Evolutionary conservation across 1,140 invertebrate species (phyloP), one percentile per base, ranked within the genome.

Genomic region (Hypothenemus hampei): DNA sequence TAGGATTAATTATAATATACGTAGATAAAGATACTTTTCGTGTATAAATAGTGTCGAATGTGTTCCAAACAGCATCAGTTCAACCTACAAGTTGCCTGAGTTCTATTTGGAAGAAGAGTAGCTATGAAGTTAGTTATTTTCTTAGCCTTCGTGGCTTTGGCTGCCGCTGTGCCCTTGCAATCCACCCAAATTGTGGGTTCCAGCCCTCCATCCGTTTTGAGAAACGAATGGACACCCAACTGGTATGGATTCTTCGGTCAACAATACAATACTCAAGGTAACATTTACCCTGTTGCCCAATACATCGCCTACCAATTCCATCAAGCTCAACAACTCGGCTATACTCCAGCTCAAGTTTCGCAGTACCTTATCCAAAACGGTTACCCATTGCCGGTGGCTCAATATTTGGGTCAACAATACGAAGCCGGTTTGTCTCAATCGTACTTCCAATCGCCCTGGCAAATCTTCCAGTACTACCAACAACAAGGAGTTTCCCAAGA

Each of bases 121-220:
- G 47, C 47, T 18, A 56, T 56, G 53, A 56, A 56, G 37, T 48
- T 24, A n/a, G 26, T 56, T 16, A 16, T 46, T 13, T 24, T 56
- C 16, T 35, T 56, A 6, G 45, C 53, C 36, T 19, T 56, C 10
- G 45, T 48, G 53, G 53, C 44, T 8, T 40, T 41, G 20, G 45
- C 15, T 13, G 43, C 53, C 23, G 44, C 53, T 10, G 19, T 26
- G 16, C 44, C 53, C 16, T 20, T 54, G 0, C 16, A 16, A 48
- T 24, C 16, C 7, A 39, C 5, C 8, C 50, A 11, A 18, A 3
- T 20, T 5, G 20, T 26, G 10, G 23, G 8, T 1, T n/a, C 50
- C 3, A n/a, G 5, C 23, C 18, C 3, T 4, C 16, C 24, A 1
- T 4, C 15, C 13, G 41, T 44, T 13, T 21, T 4, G 6, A 23